Conservation (phyloP, 2,797 vertebrate genomes). For the Yasuhikotakia modesta region DNA sequence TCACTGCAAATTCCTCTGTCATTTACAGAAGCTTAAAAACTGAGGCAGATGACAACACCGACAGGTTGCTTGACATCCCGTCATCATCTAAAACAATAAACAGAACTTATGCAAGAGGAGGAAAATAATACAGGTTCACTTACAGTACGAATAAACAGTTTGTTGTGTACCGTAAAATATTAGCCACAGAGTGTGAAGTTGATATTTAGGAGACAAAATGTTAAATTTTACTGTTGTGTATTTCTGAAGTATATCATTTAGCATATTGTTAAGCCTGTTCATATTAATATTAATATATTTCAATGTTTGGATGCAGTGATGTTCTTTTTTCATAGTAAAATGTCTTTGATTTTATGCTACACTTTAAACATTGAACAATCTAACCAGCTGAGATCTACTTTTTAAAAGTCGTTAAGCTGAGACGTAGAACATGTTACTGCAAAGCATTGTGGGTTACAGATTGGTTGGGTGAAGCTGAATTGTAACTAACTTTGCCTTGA, state of each 20-base stretch:
- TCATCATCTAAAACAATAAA: not conserved
- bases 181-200: no score
- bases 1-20: no score
- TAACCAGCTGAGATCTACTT: not conserved
- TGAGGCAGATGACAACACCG: not conserved
- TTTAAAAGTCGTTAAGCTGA: slow-evolving; percentile 18
- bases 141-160: no score
- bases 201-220: not conserved
- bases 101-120: no score
- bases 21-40: not conserved
- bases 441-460: slow-evolving; percentile 1
- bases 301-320: not conserved
- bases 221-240: not conserved
- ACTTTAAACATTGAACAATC: no score
- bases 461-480: slow-evolving; percentile 4
- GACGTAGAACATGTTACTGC: not conserved
- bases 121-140: no score
- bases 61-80: not conserved
- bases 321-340: no score
- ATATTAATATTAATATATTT: not conserved
- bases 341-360: no score
- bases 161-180: no score
- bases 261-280: not conserved
- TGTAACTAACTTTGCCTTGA: not conserved
- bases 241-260: no score